Evolutionary conservation across 30 jellyfish, hydroid and myxozoan genomes (phyloP).

Genomic region (Clytia hemisphaerica): DNA sequence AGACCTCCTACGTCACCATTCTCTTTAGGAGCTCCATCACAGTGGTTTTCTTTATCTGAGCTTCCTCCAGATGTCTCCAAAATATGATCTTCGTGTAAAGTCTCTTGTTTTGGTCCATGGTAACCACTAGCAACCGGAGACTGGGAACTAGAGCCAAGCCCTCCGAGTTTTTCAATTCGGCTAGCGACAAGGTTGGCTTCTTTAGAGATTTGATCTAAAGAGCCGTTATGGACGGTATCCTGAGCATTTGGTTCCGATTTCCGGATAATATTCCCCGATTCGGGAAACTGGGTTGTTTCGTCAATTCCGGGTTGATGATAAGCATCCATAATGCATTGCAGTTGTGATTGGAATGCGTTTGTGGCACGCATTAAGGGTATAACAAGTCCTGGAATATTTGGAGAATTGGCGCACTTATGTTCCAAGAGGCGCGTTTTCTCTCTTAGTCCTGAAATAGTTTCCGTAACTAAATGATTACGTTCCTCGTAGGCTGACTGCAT

Average conservation of each 20-base stretch:
- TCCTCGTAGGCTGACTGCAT: conserved; percentile 78
- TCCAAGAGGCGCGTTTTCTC: conserved; percentile 31
- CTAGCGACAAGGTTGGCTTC: conserved; percentile 25
- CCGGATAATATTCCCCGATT: too few relatives aligned
- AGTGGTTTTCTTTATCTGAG: too few relatives aligned
- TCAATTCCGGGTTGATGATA: neutral
- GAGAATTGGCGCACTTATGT: neutral
- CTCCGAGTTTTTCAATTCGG: conserved; percentile 5
- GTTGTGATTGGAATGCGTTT: conserved; percentile 7
- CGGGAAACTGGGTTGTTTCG: too few relatives aligned
- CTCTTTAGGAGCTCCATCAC: too few relatives aligned
- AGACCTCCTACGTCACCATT: too few relatives aligned
- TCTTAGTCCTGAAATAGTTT: conserved; percentile 26
- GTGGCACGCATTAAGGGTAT: conserved; percentile 34
- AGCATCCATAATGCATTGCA: conserved; percentile 19
- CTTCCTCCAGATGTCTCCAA: too few relatives aligned
- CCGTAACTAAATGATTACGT: conserved; percentile 48
- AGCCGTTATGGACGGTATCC: neutral
- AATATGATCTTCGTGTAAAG: too few relatives aligned
- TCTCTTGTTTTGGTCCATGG: too few relatives aligned
- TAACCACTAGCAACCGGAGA: too few relatives aligned
- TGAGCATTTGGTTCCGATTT: too few relatives aligned
- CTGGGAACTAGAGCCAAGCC: too few relatives aligned
- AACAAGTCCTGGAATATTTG: conserved; percentile 12
- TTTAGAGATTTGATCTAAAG: conserved; percentile 20